These are phyloP conservation scores for Hermetia illucens DNA, from an alignment of 1,140 invertebrate species.

Conservation along the genomic window DNA sequence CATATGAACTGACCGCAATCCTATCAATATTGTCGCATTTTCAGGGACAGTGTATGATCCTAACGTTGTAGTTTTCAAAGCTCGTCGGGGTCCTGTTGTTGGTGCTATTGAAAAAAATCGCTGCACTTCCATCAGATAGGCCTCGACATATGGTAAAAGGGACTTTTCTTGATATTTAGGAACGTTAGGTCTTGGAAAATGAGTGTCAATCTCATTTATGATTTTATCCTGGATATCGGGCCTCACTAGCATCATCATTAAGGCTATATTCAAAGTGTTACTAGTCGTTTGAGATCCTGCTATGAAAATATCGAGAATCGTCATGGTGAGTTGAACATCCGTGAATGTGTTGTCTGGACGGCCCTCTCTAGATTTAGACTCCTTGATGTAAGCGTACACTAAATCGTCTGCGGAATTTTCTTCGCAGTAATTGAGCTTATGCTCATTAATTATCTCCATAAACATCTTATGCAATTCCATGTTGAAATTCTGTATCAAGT, in stretches of 20 bases:
- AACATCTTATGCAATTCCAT: constrained; percentile 40
- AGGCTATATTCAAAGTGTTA: constrained; percentile 51
- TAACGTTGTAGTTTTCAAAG: constrained; percentile 39
- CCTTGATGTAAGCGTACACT: constrained; percentile 59
- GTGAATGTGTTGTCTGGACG: constrained; percentile 33
- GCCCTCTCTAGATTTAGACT: constrained; percentile 39
- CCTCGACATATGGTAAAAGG: constrained; percentile 47
- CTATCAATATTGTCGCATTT: constrained; percentile 46
- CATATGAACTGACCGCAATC: constrained; percentile 45
- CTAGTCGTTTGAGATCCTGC: constrained; percentile 60
- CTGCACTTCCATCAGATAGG: constrained; percentile 48
- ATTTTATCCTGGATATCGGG: constrained; percentile 50
- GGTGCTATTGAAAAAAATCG: constrained; percentile 46
- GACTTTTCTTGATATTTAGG: constrained; percentile 30
- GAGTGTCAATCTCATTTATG: constrained; percentile 44
- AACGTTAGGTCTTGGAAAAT: constrained; percentile 13
- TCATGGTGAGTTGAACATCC: constrained; percentile 53
- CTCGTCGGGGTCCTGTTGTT: constrained; percentile 51
- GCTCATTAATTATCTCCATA: constrained; percentile 44
- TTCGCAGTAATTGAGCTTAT: constrained; percentile 36
- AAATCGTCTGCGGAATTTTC: constrained; percentile 43
- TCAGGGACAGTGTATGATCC: constrained; percentile 51
- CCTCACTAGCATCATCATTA: constrained; percentile 51
- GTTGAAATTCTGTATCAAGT: constrained; percentile 47
- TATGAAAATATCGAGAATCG: constrained; percentile 57